Percentiles rank a stretch among this genome's conserved stretches.
These are phyloP conservation scores for Metopolophium dirhodum DNA, from an alignment of 1,140 invertebrate genomes.

Conservation along the genomic window DNA sequence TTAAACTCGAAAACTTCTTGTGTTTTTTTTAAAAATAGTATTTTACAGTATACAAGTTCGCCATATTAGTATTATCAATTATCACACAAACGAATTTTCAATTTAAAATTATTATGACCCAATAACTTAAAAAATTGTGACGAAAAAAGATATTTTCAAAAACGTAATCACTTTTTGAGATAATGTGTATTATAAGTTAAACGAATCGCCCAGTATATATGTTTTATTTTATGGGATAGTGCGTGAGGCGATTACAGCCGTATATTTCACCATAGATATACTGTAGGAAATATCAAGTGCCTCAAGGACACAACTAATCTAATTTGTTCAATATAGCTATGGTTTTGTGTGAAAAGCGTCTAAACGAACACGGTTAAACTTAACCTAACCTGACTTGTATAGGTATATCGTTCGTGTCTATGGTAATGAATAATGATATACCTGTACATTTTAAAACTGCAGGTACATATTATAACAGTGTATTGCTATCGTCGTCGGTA, in stretches of 20 bases:
- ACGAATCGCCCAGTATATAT: neutral
- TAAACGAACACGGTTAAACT: conserved; percentile 11
- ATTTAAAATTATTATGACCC: neutral
- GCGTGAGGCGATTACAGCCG: neutral
- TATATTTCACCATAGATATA: neutral
- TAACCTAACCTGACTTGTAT: neutral
- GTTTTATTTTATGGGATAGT: neutral
- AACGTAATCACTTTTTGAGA: neutral
- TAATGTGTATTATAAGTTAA: neutral
- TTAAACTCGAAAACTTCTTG: neutral
- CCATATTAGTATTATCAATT: too few species aligned
- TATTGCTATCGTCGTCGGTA: neutral
- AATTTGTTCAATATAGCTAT: conserved; percentile 14
- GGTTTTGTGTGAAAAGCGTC: neutral
- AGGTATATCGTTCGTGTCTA: neutral
- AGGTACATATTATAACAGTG: neutral
- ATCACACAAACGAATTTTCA: neutral
- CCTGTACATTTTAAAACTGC: neutral
- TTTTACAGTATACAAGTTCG: neutral
- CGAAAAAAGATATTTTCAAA: neutral
- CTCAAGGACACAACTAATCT: conserved; percentile 19
- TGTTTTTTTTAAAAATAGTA: neutral
- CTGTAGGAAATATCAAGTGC: conserved; percentile 11
- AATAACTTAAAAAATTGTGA: neutral
- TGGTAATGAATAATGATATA: neutral